A percentile compares a stretch with the other conserved stretches of the same genome.
Conservation (phyloP, 2,797 vertebrate genomes). For the Galagoides demidoff region DNA sequence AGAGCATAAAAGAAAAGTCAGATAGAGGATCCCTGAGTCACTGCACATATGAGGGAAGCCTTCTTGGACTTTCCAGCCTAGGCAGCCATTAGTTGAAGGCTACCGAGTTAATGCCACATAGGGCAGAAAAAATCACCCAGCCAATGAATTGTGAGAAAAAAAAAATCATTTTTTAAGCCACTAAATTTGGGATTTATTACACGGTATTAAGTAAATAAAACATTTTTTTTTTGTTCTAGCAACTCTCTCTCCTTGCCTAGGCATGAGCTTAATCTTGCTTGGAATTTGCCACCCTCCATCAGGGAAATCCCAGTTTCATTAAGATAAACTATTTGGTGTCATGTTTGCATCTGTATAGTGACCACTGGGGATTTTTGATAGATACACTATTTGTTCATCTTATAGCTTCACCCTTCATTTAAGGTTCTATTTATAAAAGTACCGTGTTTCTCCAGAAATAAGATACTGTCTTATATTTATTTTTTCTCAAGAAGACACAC, state of each 20-base stretch:
- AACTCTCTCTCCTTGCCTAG: not conserved
- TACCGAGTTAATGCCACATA: not conserved
- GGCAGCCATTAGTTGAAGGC: not conserved
- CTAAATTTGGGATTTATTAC: not conserved
- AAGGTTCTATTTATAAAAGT: slow-evolving; percentile 28
- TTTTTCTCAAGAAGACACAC: no score
- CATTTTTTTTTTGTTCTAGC: not conserved
- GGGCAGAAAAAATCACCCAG: not conserved
- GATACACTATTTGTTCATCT: not conserved
- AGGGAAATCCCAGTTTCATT: slow-evolving; percentile 16
- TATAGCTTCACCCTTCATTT: not conserved
- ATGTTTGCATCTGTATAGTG: not conserved
- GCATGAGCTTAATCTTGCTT: not conserved
- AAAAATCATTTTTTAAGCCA: not conserved
- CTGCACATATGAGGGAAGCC: not conserved
- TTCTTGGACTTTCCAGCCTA: not conserved
- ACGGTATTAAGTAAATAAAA: slow-evolving; percentile 1
- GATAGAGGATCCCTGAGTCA: not conserved
- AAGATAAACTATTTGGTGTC: not conserved
- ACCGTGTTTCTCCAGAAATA: no score
- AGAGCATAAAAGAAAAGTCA: not conserved
- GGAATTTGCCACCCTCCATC: not conserved
- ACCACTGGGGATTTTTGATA: not conserved
- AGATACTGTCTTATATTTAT: no score
- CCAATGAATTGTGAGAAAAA: not conserved